A percentile compares a stretch with the other conserved stretches of the same genome.
Evolutionary conservation across 1,140 invertebrate genomes (phyloP).

Genomic region (Ridgeia piscesae): DNA sequence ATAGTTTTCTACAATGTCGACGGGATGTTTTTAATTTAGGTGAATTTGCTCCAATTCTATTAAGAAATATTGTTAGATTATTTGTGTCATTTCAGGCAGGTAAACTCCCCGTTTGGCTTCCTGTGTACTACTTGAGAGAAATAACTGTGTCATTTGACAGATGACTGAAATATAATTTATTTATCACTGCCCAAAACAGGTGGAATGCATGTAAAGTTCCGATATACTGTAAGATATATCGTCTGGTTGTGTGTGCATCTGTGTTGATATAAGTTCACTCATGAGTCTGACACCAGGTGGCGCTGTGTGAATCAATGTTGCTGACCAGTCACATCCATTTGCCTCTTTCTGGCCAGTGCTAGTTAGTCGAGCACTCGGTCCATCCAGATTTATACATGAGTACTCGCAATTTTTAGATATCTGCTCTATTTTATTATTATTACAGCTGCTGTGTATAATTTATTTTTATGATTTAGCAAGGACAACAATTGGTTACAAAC

Average conservation of each 20-base stretch:
- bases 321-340: neutral
- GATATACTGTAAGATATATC: neutral
- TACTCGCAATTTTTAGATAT: neutral
- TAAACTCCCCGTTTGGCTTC: no score
- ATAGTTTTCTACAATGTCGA: neutral
- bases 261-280: neutral
- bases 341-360: neutral
- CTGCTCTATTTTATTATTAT: neutral
- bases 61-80: neutral
- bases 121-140: no score
- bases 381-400: neutral
- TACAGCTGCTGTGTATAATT: no score
- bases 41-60: neutral
- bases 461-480: neutral
- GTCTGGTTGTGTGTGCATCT: neutral
- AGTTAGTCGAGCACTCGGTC: neutral
- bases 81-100: no score
- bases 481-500: neutral
- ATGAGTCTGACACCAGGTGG: neutral
- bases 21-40: neutral
- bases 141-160: no score
- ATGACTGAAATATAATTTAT: neutral
- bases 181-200: neutral
- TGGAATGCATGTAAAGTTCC: neutral
- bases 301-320: no score